Evolutionary conservation across 2,113 vertebrate genomes (phyloP).

Genomic region (Plecotus auritus): DNA sequence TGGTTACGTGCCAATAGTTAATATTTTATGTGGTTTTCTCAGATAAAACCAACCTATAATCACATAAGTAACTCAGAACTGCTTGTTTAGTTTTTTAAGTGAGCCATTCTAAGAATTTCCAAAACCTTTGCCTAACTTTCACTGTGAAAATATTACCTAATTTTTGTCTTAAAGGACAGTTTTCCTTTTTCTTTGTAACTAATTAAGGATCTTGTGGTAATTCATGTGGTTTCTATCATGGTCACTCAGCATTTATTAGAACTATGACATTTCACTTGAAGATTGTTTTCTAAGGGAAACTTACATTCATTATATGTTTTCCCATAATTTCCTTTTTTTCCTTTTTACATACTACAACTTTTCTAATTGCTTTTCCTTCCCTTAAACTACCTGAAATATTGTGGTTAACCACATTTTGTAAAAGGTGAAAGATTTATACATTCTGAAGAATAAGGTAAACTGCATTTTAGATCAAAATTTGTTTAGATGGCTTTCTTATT

Average conservation of each 20-base stretch:
- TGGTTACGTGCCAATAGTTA: slow-evolving; percentile 4
- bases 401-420: slow-evolving; percentile 16
- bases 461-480: slow-evolving; percentile 27
- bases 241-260: background rate
- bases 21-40: slow-evolving; percentile 45
- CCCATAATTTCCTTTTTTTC: background rate
- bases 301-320: background rate
- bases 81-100: slow-evolving; percentile 17
- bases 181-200: slow-evolving; percentile 17
- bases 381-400: slow-evolving; percentile 25
- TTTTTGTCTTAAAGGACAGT: slow-evolving; percentile 11
- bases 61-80: slow-evolving; percentile 30
- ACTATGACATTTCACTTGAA: background rate
- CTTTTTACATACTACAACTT: background rate
- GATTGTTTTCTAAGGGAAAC: slow-evolving; percentile 12
- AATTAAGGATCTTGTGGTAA: background rate
- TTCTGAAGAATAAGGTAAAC: background rate
- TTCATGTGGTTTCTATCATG: background rate
- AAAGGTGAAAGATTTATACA: background rate
- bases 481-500: slow-evolving; percentile 27
- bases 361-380: slow-evolving; percentile 3
- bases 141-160: slow-evolving; percentile 6
- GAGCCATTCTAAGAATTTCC: slow-evolving; percentile 7
- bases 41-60: slow-evolving; percentile 46
- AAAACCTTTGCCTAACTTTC: slow-evolving; percentile 21